Evolutionary conservation across 1,140 invertebrate genomes (phyloP), one percentile per base, ranked within the genome.

Genomic region (Cyphomyrmex costatus): DNA sequence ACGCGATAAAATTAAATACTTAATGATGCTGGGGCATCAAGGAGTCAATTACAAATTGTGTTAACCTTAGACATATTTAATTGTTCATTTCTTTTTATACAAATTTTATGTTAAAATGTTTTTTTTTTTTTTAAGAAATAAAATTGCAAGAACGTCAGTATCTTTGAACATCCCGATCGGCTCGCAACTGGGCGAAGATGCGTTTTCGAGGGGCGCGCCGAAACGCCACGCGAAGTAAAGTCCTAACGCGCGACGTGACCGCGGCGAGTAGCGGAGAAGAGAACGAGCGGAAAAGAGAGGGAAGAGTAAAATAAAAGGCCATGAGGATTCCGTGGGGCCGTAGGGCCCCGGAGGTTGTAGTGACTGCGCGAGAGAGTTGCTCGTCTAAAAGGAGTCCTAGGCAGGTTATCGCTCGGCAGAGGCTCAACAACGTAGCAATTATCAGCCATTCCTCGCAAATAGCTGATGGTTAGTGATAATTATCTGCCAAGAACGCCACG

Each of bases 391-490:
- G 92, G 92, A 94, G 93, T 92, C 92, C 92, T 93, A 93, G 92
- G 88, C 91, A 92, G 93, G 93, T 95, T 95, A 95, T 95, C 93
- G 94, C 90, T 94, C 92, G 92, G 91, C 82, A 84, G 92, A 94
- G 93, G 89, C 92, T 92, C 91, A 94, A 94, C 93, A 95, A 95
- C 94, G 92, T 94, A 93, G 94, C 94, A 95, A 95, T 95, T 95
- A 95, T 95, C 93, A 95, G 93, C 94, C 94, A 95, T 95, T 95
- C 94, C 94, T 95, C 91, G 94, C 94, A 95, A 95, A 95, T 95
- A 95, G 95, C 94, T 94, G 94, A 95, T 95, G 94, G 94, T 95
- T 95, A 95, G 94, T 94, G 95, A 95, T 95, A 95, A 95, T 95
- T 95, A 95, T 95, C 93, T 94, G 92, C 94, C 93, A 91, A 90